Base-by-base conservation (phyloP, 2,888 invertebrate species). In the Busseola fusca region DNA sequence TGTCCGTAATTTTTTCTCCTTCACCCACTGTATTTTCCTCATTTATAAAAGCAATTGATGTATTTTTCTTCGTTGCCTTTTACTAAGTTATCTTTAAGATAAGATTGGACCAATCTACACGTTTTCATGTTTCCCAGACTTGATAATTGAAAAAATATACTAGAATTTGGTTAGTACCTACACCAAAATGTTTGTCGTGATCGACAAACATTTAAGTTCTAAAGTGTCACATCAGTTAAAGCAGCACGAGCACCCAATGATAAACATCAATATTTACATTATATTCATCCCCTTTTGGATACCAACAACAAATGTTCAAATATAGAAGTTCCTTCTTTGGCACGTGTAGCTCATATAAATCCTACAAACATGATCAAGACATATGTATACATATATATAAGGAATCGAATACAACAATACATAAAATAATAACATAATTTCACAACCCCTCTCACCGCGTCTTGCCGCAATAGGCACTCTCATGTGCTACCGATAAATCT, bases 1-100 rank as follows among this genome's bases (percentile, higher is more conserved):
- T 83, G 69, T 1, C 27, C 16, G 68, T 81, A 72, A 57, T 81
- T 72, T 70, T 67, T 69, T 57, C 70, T 64, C 54, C 7, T 70
- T 67, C 60, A 34, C 34, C 34, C 7, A 52, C 58, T 58, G 4
- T 60, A 57, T 69, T 72, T 69, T 64, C 42, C 71, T 68, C 65
- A 69, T 74, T 69, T 64, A 63, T 70, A 40, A 59, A 6, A 59
- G 27, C 16, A 65, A 68, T 68, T 10, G 1, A 60, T 52, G 27
- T 56, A 37, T 10, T 63, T 45, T 79, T 40, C 21, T 25, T 34
- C n/a, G 10, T 57, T 48, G 48, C 14, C 9, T 21, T 58, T 69
- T 57, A 52, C 37, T 14, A n/a, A 45, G 21, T 27, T 65, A 64
- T 70, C 56, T 42, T 50, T 45, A 3, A 18, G 42, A 69, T 58